Evolutionary conservation across 2,888 invertebrate genomes (phyloP).

Genomic region (Subacronicta megacephala): DNA sequence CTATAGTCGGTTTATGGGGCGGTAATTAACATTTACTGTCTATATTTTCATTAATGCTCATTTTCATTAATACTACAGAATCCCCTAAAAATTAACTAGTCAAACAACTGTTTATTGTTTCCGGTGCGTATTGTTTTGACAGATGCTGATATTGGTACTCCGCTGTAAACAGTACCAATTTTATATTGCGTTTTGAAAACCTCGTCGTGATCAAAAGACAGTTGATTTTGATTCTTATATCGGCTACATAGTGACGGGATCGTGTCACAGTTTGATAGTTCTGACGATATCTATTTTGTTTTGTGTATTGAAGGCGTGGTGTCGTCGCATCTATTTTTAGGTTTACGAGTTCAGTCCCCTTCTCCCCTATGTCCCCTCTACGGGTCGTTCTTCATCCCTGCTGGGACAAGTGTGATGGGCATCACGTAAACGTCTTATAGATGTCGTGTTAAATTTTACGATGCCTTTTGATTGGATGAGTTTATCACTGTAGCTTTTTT

Average conservation of each 20-base stretch:
- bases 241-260: slow-evolving; percentile 48
- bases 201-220: slow-evolving; percentile 37
- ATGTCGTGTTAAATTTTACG: slow-evolving; percentile 45
- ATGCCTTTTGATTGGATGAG: slow-evolving; percentile 41
- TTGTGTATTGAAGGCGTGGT: slow-evolving; percentile 68
- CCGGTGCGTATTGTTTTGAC: slow-evolving; percentile 82
- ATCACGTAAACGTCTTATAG: slow-evolving; percentile 55
- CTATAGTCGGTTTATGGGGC: slow-evolving; percentile 21
- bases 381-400: slow-evolving; percentile 59
- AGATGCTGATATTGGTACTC: slow-evolving; percentile 72
- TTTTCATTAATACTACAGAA: slow-evolving; percentile 51
- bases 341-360: slow-evolving; percentile 85
- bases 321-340: slow-evolving; percentile 83
- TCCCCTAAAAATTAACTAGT: slow-evolving; percentile 65
- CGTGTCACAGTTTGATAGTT: slow-evolving; percentile 48
- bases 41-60: slow-evolving; percentile 53
- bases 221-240: slow-evolving; percentile 59
- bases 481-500: slow-evolving; percentile 39
- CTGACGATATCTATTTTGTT: slow-evolving; percentile 48
- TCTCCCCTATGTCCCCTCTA: slow-evolving; percentile 63
- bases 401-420: slow-evolving; percentile 57
- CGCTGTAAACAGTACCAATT: slow-evolving; percentile 46
- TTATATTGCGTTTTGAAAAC: slow-evolving; percentile 39
- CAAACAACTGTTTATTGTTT: slow-evolving; percentile 78
- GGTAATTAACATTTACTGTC: slow-evolving; percentile 53